These are phyloP conservation scores for Pheosia tremula DNA, from an alignment of 2,888 invertebrate species.

Conservation along the genomic window DNA sequence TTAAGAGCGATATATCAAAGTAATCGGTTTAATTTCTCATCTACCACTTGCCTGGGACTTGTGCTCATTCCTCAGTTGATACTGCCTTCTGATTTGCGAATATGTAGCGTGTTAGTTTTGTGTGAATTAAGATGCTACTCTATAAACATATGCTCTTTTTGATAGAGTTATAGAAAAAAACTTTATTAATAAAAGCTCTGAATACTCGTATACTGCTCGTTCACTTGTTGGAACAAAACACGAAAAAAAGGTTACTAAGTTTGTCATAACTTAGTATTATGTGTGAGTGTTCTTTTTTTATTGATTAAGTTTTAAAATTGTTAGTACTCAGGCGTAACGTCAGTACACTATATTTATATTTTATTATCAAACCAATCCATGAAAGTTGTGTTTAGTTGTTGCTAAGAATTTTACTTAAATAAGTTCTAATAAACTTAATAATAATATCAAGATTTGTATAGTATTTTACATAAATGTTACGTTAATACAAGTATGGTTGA, in stretches of 20 bases:
- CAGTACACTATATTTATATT: slow-evolving; percentile 26
- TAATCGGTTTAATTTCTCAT: slow-evolving; percentile 84
- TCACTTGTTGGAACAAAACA: too few relatives aligned
- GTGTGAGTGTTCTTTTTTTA: neutral
- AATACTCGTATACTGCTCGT: too few relatives aligned
- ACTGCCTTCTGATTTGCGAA: slow-evolving; percentile 56
- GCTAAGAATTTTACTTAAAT: too few relatives aligned
- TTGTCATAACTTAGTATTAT: neutral
- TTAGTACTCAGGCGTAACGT: slow-evolving; percentile 16
- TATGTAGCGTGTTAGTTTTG: slow-evolving; percentile 14
- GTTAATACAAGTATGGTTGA: too few relatives aligned
- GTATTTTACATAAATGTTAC: too few relatives aligned
- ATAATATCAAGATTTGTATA: too few relatives aligned
- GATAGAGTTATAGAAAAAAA: too few relatives aligned
- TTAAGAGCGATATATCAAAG: slow-evolving; percentile 81
- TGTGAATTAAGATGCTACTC: neutral
- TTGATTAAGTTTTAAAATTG: neutral
- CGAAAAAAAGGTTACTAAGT: too few relatives aligned
- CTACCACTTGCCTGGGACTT: slow-evolving; percentile 71
- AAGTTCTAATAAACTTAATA: too few relatives aligned
- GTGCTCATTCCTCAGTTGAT: slow-evolving; percentile 72
- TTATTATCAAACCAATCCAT: slow-evolving; percentile 14
- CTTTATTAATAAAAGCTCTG: too few relatives aligned
- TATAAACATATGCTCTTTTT: neutral
- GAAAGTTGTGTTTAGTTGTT: neutral